phyloP scores from a whole-genome alignment of 1,140 invertebrate species.

The Aplysia californica region DNA sequence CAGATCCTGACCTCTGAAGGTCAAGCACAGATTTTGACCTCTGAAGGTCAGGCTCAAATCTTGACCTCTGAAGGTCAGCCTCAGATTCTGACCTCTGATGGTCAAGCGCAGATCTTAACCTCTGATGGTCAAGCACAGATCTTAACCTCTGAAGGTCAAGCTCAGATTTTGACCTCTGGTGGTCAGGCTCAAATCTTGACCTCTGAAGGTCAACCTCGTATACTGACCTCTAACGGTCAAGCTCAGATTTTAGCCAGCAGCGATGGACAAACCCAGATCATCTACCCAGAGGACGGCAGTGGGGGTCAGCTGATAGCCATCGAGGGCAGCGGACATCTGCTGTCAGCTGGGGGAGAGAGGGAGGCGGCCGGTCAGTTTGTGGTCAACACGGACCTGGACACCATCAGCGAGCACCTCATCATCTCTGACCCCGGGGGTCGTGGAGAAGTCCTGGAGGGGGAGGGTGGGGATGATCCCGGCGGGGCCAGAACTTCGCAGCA shows the following conservation, averaged over 20 bases:
- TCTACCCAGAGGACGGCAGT: neutral
- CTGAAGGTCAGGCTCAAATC: too few relatives aligned
- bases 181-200: slow-evolving; percentile 1
- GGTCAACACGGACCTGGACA: neutral
- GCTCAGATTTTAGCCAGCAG: too few relatives aligned
- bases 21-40: too few relatives aligned
- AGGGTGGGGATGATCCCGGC: too few relatives aligned
- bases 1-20: too few relatives aligned
- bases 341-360: neutral
- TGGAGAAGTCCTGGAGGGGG: neutral
- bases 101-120: neutral
- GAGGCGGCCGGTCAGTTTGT: slow-evolving; percentile 6
- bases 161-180: slow-evolving; percentile 9
- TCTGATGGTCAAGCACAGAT: too few relatives aligned
- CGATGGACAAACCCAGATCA: too few relatives aligned
- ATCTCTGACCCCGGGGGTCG: neutral
- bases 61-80: neutral
- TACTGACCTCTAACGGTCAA: neutral
- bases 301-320: neutral
- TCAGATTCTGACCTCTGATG: neutral
- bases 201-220: slow-evolving; percentile 3
- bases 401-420: slow-evolving; percentile 2
- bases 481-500: too few relatives aligned
- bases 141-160: too few relatives aligned
- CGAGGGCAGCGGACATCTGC: neutral